Percentiles rank a stretch among this genome's conserved stretches.
phyloP scores from a whole-genome alignment of 2,888 invertebrate species.

The Cephus sareptanus region DNA sequence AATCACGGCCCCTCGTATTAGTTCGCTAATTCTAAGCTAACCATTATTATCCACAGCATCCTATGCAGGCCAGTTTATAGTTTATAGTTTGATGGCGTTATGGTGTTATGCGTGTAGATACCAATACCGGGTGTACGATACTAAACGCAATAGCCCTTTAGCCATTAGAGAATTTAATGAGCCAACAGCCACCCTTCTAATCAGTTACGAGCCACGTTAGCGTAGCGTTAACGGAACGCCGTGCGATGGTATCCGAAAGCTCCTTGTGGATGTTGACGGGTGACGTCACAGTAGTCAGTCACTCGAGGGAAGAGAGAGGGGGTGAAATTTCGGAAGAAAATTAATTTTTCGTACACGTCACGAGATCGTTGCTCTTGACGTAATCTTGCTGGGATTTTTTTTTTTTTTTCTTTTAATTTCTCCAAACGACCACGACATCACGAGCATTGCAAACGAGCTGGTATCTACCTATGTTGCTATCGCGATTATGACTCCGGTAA shows the following conservation, averaged over 20 bases:
- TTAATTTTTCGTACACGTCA: background rate
- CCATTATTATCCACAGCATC: conserved; percentile 33
- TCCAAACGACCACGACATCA: background rate
- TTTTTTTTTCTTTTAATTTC: background rate
- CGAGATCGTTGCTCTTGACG: background rate
- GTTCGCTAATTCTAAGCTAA: conserved; percentile 48
- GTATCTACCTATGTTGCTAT: background rate
- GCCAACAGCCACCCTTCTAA: background rate
- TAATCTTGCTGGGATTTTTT: background rate
- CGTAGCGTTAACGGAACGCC: background rate
- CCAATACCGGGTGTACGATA: conserved; percentile 1
- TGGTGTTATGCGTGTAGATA: background rate
- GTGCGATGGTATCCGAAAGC: background rate
- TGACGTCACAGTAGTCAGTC: background rate
- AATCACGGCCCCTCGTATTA: conserved; percentile 45
- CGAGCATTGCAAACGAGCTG: background rate
- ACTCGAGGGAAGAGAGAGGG: background rate
- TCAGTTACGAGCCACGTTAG: background rate
- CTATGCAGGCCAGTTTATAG: conserved; percentile 22
- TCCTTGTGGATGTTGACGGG: background rate
- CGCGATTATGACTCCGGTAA: conserved; percentile 6
- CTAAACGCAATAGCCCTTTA: conserved; percentile 5
- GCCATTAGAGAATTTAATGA: conserved; percentile 8
- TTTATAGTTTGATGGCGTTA: conserved; percentile 31
- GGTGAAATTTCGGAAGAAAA: background rate